Evolutionary conservation across 23 tunicate species (phyloP), one percentile per base, ranked within the genome.

Genomic region (Pegea sp.): DNA sequence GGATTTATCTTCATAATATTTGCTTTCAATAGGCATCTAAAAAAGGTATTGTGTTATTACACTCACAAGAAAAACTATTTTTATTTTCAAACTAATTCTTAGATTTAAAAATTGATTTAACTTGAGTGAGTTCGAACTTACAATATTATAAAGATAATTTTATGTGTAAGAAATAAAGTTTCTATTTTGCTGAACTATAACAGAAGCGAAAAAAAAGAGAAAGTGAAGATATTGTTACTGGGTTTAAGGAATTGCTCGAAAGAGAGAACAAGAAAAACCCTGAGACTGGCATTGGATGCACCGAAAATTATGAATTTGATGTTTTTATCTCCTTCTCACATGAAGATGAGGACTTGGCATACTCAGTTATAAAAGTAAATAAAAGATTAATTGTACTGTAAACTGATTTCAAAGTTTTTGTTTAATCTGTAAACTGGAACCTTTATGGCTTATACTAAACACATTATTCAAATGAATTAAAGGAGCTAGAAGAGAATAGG

Each of bases 401-500:
- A 49, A 49, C 54, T 18, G 54, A 6, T 23, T 7, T 6, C 24
- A 18, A 23, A 49, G 54, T 25, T 7, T 49, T 49, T 18, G 24
- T 19, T 18, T 25, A 19, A 8, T 5, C 5, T 18, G 22, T 6
- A 18, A 49, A 6, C 19, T 49, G 11, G 22, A 49, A 49, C 7
- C 13, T 38, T 38, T 38, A 38, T 38, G 16, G 16, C 46, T 38
- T 38, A 8, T 11, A 38, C 11, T 16, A 8, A 38, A 38, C 13
- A 16, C 16, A 8, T 16, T 8, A 38, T 16, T 8, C 46, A 11
- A 38, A 38, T 8, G 16, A 55, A 11, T 63, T 55, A 20, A 56
- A 80, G 87, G 97, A 68, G 27, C 48, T 87, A 26, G 97, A 87
- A 55, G 69, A 65, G 20, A 54, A 69, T 26, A 61, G 71, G 29